Base-by-base conservation (phyloP, 2,797 vertebrate species). In the Coccyzus lansbergi region DNA sequence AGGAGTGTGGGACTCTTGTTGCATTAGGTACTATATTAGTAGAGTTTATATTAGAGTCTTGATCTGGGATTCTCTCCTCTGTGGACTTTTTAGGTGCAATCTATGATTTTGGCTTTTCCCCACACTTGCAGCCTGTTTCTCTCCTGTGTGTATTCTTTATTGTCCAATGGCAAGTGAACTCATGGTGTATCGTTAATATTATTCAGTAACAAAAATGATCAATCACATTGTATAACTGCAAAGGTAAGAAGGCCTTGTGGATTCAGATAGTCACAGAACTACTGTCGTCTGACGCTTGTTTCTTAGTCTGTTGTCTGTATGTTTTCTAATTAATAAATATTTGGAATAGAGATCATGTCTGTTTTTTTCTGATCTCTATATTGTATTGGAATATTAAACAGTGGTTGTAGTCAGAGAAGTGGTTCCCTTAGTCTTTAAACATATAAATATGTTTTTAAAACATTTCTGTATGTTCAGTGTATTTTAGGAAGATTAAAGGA, bases 401-500 rank as follows among this genome's bases (percentile, higher is more conserved):
- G 44, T 72, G 26, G 6, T 77, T 86, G 40, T 38, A 64, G 60
- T 80, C 78, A 90, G 29, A 72, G 70, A 83, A 89, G 64, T 7
- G 10, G 4, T 60, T 88, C 34, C 19, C 18, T 14, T 58, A 4
- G 24, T 52, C 90, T 59, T 85, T 48, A 78, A 92, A 68, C 14
- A 36, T 74, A 86, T 79, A 31, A 82, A 0, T 88, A 34, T n/a
- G 8, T 79, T 84, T 44, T 18, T 44, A 40, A 40, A 40, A 40
- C 38, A 36, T 72, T 87, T 79, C 33, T 83, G 0, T 88, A 34
- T n/a, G 10, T 79, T 84, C n/a, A 55, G 5, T 60, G 9, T 91
- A n/a, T 74, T 93, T 91, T 56, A 74, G 58, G 29, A 87, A 80
- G 58, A 40, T 63, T 82, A 87, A 83, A 83, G 46, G 90, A 80